Percentiles rank a stretch among this genome's conserved stretches.
phyloP scores from a whole-genome alignment of 2,888 invertebrate genomes.

The Cerastoderma edule region DNA sequence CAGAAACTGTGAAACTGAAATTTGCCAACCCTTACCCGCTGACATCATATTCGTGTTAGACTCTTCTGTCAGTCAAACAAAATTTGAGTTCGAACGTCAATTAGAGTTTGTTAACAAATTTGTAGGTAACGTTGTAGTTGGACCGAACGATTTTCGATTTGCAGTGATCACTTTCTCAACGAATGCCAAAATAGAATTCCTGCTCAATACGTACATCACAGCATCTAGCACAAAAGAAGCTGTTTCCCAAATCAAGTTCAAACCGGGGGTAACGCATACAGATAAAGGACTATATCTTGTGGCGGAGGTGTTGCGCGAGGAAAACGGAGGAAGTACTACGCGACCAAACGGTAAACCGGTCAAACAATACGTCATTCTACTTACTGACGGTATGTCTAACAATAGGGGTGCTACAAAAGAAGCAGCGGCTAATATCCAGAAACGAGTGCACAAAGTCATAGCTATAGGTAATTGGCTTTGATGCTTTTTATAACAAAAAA shows the following conservation, averaged over 20 bases:
- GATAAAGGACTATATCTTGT: conserved; percentile 28
- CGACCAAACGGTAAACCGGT: conserved; percentile 28
- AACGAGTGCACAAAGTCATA: conserved; percentile 21
- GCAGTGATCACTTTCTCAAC: conserved; percentile 36
- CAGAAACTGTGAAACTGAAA: conserved; percentile 27
- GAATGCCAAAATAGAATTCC: conserved; percentile 27
- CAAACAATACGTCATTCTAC: conserved; percentile 19
- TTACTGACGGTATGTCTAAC: conserved; percentile 41
- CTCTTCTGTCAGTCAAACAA: conserved; percentile 39
- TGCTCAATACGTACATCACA: conserved; percentile 24
- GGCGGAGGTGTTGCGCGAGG: neutral
- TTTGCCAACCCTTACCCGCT: conserved; percentile 39
- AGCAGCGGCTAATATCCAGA: conserved; percentile 10
- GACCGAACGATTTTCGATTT: conserved; percentile 26
- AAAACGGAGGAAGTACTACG: conserved; percentile 5
- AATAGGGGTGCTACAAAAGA: conserved; percentile 25
- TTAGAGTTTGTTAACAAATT: conserved; percentile 38
- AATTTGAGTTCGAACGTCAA: conserved; percentile 32
- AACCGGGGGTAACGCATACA: conserved; percentile 33
- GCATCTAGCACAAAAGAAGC: conserved; percentile 16
- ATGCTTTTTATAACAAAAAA: neutral
- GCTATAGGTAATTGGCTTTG: conserved; percentile 35
- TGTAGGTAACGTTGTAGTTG: conserved; percentile 18
- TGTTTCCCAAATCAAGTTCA: conserved; percentile 21
- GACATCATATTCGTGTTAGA: conserved; percentile 43